These are phyloP conservation scores for Rynchops niger DNA, from an alignment of 2,113 vertebrate genomes.

Conservation along the genomic window DNA sequence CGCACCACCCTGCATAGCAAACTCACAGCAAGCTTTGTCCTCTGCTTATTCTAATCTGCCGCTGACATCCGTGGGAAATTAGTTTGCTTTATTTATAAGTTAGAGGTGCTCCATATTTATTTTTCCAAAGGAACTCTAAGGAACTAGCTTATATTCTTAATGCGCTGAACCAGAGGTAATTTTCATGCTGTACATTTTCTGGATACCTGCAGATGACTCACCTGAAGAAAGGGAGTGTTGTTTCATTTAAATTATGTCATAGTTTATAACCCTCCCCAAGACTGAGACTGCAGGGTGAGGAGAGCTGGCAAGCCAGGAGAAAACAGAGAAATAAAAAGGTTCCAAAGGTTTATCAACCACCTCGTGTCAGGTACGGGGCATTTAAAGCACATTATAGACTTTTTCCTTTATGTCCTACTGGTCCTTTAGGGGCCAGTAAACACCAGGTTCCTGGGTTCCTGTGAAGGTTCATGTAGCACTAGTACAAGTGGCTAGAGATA, in stretches of 20 bases:
- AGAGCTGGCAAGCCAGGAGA: not conserved
- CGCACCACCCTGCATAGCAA: not conserved
- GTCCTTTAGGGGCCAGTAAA: not conserved
- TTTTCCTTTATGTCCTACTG: not conserved
- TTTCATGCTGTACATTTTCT: not conserved
- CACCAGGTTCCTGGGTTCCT: not conserved
- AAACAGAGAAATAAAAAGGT: not conserved
- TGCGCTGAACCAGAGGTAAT: not conserved
- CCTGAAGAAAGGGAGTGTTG: not conserved
- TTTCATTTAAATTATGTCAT: not conserved
- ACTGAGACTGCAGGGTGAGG: not conserved
- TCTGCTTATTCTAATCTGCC: not conserved
- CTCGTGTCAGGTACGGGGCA: not conserved
- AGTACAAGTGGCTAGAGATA: not conserved
- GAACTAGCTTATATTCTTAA: not conserved
- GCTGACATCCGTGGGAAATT: not conserved
- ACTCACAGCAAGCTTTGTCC: not conserved
- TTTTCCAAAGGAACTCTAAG: not conserved
- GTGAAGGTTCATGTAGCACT: not conserved
- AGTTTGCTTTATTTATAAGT: not conserved
- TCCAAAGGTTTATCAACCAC: not conserved
- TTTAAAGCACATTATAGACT: not conserved
- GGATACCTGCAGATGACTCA: constrained; percentile 18
- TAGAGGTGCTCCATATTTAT: not conserved
- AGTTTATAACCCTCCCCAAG: not conserved